Conservation (phyloP, 2,888 invertebrate species). For the Pseudococcus viburni region DNA sequence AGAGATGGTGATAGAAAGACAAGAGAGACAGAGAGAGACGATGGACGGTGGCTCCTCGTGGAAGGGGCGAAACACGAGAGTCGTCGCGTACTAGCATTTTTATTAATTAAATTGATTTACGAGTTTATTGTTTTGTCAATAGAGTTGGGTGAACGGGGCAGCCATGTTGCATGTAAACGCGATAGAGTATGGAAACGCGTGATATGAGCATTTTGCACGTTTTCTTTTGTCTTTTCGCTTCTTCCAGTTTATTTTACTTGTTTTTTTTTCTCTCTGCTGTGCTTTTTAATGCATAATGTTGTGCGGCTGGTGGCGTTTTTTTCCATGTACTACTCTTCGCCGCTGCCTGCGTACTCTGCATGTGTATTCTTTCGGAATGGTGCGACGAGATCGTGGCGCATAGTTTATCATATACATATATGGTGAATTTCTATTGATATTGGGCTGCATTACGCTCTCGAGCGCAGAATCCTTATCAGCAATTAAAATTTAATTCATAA, state of each 20-base stretch:
- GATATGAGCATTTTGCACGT: slow-evolving; percentile 66
- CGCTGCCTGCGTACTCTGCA: not conserved
- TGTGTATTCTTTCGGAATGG: not conserved
- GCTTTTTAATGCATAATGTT: slow-evolving; percentile 3
- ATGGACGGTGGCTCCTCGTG: slow-evolving; percentile 3
- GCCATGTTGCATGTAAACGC: slow-evolving; percentile 65
- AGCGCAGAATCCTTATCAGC: slow-evolving; percentile 19
- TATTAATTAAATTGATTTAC: slow-evolving; percentile 67
- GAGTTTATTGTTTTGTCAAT: slow-evolving; percentile 66
- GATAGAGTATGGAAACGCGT: slow-evolving; percentile 60
- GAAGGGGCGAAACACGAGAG: slow-evolving; percentile 53
- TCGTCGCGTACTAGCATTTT: slow-evolving; percentile 60
- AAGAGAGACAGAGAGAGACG: not conserved
- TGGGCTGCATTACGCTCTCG: no score
- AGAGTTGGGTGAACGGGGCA: not conserved
- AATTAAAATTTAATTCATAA: slow-evolving; percentile 11
- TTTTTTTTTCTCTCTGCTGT: not conserved
- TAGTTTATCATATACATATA: not conserved
- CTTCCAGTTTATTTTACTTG: slow-evolving; percentile 53
- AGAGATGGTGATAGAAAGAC: not conserved
- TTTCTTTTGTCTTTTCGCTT: slow-evolving; percentile 64
- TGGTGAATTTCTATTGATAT: not conserved
- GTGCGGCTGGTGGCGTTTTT: not conserved
- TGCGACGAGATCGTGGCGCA: not conserved
- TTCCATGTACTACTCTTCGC: not conserved